Base-by-base conservation (phyloP, 1,140 invertebrate species). In the Rhagoletis zephyria region DNA sequence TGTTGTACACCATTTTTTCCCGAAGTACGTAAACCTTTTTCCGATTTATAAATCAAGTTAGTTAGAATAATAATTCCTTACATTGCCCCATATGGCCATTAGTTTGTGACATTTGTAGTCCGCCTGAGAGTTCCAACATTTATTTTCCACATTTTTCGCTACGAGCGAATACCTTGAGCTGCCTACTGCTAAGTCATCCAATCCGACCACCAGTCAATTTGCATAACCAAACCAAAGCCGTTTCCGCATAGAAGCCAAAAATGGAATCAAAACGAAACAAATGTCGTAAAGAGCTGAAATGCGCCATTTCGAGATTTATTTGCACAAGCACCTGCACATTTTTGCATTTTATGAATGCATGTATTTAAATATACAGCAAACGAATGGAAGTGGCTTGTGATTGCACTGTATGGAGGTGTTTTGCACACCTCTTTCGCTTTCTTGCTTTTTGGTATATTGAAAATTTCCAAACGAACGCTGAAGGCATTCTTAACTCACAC, bases 391-490 rank as follows among this genome's bases (percentile, higher is more conserved):
- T 67, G 64, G 4, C 5, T 74, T 74, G 67, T 14, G 51, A 56
- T 56, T 56, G 30, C 30, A 30, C 30, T 30, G 30, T 30, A 56
- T 56, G 14, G 3, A 3, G 4, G 67, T 74, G 42, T 16, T 74
- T n/a, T 16, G 67, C 40, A 16, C 42, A 74, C 42, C 67, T 74
- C 45, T 74, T 74, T 74, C 42, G 40, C 40, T 16, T 74, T 12
- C 67, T 74, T 74, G 67, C 67, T 45, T 74, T 74, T 74, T 74
- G 67, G 67, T 74, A 74, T 74, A 74, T 74, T 74, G 67, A 74
- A 74, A 74, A 74, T 74, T 74, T 74, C 67, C 67, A 74, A 74
- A 42, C 67, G 67, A 74, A 74, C 42, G 42, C 67, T 74, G 12
- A 1, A 42, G 67, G 67, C 42, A 74, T 48, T 74, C 67, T 48